Evolutionary conservation across 2,888 invertebrate species (phyloP).

Genomic region (Pyrocoelia pectoralis): DNA sequence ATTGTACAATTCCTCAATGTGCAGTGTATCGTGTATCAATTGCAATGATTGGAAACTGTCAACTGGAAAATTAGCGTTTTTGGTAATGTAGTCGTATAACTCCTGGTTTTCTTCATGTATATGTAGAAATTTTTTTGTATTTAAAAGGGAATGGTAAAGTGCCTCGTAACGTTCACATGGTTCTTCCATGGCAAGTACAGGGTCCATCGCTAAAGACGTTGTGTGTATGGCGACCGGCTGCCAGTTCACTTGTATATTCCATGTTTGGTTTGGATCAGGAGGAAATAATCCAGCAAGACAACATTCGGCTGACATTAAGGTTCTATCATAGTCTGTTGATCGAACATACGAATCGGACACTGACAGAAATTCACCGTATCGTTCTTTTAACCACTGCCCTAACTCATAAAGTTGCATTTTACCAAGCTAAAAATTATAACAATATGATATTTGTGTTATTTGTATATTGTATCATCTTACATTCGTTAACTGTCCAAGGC

Average conservation of each 20-base stretch:
- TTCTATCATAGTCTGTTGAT: constrained; percentile 89
- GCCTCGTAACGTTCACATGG: constrained; percentile 72
- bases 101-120: constrained; percentile 66
- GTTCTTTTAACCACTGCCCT: constrained; percentile 76
- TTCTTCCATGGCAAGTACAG: constrained; percentile 68
- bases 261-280: constrained; percentile 65
- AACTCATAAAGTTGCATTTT: constrained; percentile 77
- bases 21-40: constrained; percentile 71
- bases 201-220: constrained; percentile 68
- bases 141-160: constrained; percentile 63
- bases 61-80: constrained; percentile 68
- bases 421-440: constrained; percentile 65
- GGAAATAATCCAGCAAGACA: constrained; percentile 83
- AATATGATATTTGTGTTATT: not conserved
- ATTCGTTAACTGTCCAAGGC: constrained; percentile 87
- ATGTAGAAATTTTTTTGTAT: constrained; percentile 52
- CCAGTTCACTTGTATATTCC: constrained; percentile 72
- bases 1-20: constrained; percentile 74
- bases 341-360: constrained; percentile 66
- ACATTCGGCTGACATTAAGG: constrained; percentile 86
- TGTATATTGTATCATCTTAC: constrained; percentile 55
- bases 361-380: constrained; percentile 72
- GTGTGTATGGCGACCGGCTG: constrained; percentile 84
- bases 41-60: constrained; percentile 64
- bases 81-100: constrained; percentile 72